Evolutionary conservation across 2,888 invertebrate genomes (phyloP).

Genomic region (Drosophila suboccidentalis): DNA sequence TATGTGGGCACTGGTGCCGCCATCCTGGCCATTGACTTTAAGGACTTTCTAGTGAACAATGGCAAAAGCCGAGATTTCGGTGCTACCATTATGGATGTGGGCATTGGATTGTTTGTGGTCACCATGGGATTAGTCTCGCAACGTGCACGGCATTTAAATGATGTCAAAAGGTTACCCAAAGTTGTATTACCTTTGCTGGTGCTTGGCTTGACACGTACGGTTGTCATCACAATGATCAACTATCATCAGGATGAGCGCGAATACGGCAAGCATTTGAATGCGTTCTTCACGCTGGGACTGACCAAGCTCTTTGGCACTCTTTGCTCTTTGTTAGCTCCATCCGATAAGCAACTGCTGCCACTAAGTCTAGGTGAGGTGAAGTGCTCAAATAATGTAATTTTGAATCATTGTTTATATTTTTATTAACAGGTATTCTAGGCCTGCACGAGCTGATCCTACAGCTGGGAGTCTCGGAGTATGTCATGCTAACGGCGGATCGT

Average conservation of each 20-base stretch:
- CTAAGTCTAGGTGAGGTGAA: slow-evolving; percentile 82
- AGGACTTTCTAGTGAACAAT: slow-evolving; percentile 92
- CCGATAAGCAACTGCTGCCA: slow-evolving; percentile 83
- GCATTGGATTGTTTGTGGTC: slow-evolving; percentile 95
- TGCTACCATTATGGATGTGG: slow-evolving; percentile 97
- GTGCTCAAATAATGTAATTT: neutral
- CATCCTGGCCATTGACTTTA: slow-evolving; percentile 98
- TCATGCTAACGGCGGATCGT: slow-evolving; percentile 88
- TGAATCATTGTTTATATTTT: neutral
- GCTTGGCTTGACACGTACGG: slow-evolving; percentile 89
- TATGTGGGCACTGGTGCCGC: slow-evolving; percentile 91
- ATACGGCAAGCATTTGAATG: slow-evolving; percentile 99
- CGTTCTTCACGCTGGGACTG: slow-evolving; percentile 96
- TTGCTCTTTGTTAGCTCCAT: slow-evolving; percentile 51
- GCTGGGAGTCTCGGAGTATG: slow-evolving; percentile 89
- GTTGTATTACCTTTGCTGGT: slow-evolving; percentile 86
- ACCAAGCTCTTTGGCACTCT: slow-evolving; percentile 91
- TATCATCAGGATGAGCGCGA: slow-evolving; percentile 96
- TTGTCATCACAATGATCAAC: slow-evolving; percentile 88
- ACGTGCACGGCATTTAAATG: slow-evolving; percentile 79
- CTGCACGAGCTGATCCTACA: slow-evolving; percentile 90
- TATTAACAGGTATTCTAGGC: slow-evolving; percentile 86
- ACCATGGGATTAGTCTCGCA: slow-evolving; percentile 92
- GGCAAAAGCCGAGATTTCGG: slow-evolving; percentile 96
- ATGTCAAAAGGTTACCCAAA: slow-evolving; percentile 66